phyloP scores from a whole-genome alignment of 2,888 invertebrate species.

The Clusia tigrina region DNA sequence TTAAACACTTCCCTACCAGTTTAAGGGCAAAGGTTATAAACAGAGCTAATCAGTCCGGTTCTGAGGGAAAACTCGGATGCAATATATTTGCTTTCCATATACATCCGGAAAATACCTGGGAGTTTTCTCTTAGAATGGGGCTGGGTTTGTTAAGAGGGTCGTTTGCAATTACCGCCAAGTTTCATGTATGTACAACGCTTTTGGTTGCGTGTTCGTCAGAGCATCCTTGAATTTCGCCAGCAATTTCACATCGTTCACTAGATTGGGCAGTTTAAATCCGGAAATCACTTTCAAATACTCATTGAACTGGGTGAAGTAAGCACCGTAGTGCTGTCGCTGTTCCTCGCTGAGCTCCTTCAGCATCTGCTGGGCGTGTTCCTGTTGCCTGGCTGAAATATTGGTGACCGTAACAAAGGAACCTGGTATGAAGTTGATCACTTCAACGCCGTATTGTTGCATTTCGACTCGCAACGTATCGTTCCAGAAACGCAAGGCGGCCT shows the following conservation, averaged over 20 bases:
- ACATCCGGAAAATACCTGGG: no score
- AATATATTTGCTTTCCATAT: no score
- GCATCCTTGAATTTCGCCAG: conserved; percentile 72
- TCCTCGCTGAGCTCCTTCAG: conserved; percentile 70
- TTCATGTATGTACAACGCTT: conserved; percentile 73
- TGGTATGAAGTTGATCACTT: conserved; percentile 78
- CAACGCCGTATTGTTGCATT: conserved; percentile 74
- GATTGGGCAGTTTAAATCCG: conserved; percentile 66
- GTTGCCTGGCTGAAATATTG: conserved; percentile 74
- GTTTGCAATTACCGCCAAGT: conserved; percentile 69
- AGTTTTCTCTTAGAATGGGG: no score
- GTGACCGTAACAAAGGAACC: conserved; percentile 78
- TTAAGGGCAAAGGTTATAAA: no score
- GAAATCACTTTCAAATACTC: conserved; percentile 67
- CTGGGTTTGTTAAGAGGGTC: no score
- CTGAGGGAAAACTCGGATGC: no score
- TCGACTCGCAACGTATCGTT: conserved; percentile 78
- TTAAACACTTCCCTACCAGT: no score
- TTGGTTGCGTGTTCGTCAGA: conserved; percentile 70
- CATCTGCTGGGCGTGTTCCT: conserved; percentile 72
- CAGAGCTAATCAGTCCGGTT: no score
- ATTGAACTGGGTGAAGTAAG: conserved; percentile 72
- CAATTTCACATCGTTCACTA: conserved; percentile 67
- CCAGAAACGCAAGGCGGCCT: conserved; percentile 80
- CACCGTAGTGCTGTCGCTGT: conserved; percentile 71